A percentile compares a stretch with the other conserved stretches of the same genome.
phyloP scores from a whole-genome alignment of 2,797 vertebrate genomes.

The Vireo griseus region DNA sequence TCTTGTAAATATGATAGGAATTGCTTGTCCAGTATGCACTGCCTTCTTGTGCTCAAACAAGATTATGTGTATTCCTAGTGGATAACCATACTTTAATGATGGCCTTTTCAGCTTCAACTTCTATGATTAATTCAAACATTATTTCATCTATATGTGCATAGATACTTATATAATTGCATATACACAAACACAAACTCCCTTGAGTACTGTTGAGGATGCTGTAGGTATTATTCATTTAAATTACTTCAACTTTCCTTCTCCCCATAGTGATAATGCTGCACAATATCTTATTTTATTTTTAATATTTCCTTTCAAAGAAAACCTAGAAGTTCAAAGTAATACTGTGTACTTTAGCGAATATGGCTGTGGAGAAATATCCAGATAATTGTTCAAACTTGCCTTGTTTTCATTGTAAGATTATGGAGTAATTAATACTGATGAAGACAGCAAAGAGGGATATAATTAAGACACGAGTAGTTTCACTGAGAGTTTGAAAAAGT shows the following conservation, averaged over 20 bases:
- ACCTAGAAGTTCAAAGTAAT: neutral
- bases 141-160: neutral
- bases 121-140: neutral
- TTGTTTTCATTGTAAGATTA: neutral
- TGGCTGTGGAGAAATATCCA: accelerated
- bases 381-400: neutral
- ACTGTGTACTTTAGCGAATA: neutral
- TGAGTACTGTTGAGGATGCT: neutral
- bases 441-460: neutral
- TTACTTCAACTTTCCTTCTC: neutral
- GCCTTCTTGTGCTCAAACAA: neutral
- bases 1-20: accelerated
- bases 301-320: neutral
- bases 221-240: neutral
- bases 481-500: neutral
- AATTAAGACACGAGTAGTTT: neutral
- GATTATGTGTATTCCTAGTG: accelerated
- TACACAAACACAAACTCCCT: neutral
- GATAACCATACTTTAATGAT: neutral
- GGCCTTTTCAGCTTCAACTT: neutral
- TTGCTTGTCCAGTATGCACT: accelerated
- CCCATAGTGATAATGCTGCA: neutral
- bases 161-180: neutral
- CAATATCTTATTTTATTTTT: neutral
- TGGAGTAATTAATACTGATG: neutral